Evolutionary conservation across 2,113 vertebrate genomes (phyloP).

Genomic region (Campylorhamphus procurvoides): DNA sequence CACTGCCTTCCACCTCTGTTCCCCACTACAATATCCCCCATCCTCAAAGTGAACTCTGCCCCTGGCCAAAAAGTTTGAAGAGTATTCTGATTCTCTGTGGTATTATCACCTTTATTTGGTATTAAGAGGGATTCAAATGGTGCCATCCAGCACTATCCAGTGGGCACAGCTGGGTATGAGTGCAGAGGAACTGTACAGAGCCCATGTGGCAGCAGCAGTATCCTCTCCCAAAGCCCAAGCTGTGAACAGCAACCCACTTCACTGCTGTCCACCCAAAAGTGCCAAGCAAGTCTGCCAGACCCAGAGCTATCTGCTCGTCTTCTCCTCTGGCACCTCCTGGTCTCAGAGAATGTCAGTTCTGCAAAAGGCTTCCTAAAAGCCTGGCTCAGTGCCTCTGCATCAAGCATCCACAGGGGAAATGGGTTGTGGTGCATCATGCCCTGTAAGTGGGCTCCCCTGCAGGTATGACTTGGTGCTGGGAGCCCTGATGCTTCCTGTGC

Average conservation of each 20-base stretch:
- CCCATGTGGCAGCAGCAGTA: accelerated
- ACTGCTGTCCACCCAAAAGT: accelerated
- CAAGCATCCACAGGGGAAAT: background rate
- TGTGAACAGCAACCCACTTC: background rate
- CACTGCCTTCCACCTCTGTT: background rate
- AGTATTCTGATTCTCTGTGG: background rate
- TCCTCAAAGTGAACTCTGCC: background rate
- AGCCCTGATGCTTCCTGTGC: background rate
- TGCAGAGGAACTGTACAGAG: background rate
- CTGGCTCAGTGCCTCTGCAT: background rate
- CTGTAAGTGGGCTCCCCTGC: background rate
- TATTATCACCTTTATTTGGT: background rate
- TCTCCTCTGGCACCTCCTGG: background rate
- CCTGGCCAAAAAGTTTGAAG: background rate
- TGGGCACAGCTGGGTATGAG: background rate
- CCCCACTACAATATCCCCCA: background rate
- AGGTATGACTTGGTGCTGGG: background rate
- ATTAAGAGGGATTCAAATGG: background rate
- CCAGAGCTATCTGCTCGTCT: background rate
- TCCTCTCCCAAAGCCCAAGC: background rate
- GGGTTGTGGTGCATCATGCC: background rate
- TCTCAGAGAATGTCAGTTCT: background rate
- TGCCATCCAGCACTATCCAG: background rate
- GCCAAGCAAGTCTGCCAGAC: background rate
- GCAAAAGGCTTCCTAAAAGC: background rate